Conservation (phyloP, 2,888 invertebrate genomes). For the Lepidochrysops patricia region DNA sequence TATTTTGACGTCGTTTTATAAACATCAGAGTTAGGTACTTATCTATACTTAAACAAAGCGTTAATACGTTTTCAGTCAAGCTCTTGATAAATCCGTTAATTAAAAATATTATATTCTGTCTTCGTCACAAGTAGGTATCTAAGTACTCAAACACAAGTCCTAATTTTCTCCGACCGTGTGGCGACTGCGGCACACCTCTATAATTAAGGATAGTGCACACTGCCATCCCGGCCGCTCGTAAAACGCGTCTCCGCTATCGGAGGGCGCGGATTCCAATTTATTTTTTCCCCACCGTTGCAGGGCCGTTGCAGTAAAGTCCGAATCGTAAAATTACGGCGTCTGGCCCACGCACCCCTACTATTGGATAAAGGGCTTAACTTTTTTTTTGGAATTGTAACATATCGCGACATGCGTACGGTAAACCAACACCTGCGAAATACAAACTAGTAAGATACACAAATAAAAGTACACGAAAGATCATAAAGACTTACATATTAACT, state of each 20-base stretch:
- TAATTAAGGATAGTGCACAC: slow-evolving; percentile 30
- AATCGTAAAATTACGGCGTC: slow-evolving; percentile 67
- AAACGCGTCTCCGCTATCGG: slow-evolving; percentile 41
- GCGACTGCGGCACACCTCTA: slow-evolving; percentile 16
- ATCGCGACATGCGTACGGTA: not conserved
- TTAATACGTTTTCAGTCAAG: too few relatives aligned
- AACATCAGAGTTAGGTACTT: too few relatives aligned
- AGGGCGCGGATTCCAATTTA: slow-evolving; percentile 69
- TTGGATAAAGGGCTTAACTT: slow-evolving; percentile 27
- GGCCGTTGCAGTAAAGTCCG: slow-evolving; percentile 59
- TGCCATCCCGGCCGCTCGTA: slow-evolving; percentile 34
- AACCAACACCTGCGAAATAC: too few relatives aligned
- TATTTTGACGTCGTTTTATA: too few relatives aligned
- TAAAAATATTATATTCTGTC: too few relatives aligned
- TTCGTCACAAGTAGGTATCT: too few relatives aligned
- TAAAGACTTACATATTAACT: too few relatives aligned
- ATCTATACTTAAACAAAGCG: too few relatives aligned
- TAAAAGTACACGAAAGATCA: too few relatives aligned
- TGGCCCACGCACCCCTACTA: slow-evolving; percentile 51
- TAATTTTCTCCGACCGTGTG: not conserved
- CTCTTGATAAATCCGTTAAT: too few relatives aligned
- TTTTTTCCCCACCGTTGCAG: slow-evolving; percentile 68
- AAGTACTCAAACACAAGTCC: not conserved
- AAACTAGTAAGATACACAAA: too few relatives aligned
- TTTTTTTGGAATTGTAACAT: not conserved